Percentiles rank a stretch among this genome's conserved stretches.
Conservation (phyloP, 2,113 vertebrate genomes). For the Heteronetta atricapilla region DNA sequence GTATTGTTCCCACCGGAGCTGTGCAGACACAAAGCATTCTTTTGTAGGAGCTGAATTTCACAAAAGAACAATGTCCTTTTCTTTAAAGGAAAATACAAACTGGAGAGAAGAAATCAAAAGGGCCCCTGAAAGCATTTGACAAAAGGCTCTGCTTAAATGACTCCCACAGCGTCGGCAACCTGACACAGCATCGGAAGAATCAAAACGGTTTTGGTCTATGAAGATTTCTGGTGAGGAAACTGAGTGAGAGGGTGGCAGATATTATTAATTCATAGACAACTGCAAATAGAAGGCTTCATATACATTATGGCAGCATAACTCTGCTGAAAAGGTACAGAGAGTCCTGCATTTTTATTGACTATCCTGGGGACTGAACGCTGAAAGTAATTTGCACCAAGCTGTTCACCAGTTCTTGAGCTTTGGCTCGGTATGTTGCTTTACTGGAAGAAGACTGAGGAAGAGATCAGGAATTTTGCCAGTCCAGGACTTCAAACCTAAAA, state of each 20-base stretch:
- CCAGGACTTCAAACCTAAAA: background rate
- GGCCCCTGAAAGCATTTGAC: background rate
- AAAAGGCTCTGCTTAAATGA: background rate
- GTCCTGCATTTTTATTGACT: constrained; percentile 41
- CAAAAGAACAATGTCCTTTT: constrained; percentile 23
- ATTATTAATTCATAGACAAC: background rate
- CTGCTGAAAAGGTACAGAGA: background rate
- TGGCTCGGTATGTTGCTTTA: background rate
- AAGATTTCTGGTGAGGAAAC: background rate
- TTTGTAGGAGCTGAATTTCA: background rate
- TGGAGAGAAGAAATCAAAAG: background rate
- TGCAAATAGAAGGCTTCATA: background rate
- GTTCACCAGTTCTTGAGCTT: background rate
- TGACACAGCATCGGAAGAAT: no score
- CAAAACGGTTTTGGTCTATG: background rate
- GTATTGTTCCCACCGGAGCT: background rate
- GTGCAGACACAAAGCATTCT: constrained; percentile 1
- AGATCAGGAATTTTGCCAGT: background rate
- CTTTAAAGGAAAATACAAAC: constrained; percentile 9
- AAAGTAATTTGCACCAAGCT: background rate
- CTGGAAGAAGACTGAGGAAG: background rate
- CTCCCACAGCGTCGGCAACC: background rate
- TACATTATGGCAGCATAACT: background rate
- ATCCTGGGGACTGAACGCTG: background rate
- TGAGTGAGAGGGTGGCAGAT: background rate